A percentile compares a stretch with the other conserved stretches of the same genome.
Conservation (phyloP, 37 sponge, comb jelly and placozoan genomes). For the Bolinopsis microptera region DNA sequence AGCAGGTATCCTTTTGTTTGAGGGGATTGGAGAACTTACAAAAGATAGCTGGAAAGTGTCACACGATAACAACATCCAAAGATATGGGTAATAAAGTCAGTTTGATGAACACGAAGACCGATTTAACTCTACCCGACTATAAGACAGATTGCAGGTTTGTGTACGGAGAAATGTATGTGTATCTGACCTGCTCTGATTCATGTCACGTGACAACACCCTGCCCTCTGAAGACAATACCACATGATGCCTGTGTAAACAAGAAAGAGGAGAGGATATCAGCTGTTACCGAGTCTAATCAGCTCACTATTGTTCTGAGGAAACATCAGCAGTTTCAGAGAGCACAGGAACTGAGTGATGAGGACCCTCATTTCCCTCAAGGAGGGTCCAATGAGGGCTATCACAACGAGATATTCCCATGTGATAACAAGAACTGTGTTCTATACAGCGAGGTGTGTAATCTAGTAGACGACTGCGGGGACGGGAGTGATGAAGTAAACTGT, state of each 20-base stretch:
- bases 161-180: background rate
- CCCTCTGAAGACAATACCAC: background rate
- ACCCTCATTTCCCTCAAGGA: too few species aligned
- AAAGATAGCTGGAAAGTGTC: background rate
- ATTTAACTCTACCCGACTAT: background rate
- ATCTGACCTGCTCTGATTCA: background rate
- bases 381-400: too few species aligned
- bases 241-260: background rate
- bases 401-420: background rate
- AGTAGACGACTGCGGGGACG: background rate
- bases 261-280: background rate
- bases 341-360: too few species aligned
- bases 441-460: slow-evolving; percentile 3
- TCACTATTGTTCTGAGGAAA: background rate
- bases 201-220: background rate
- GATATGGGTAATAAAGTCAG: background rate
- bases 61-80: background rate
- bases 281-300: background rate
- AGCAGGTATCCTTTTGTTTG: background rate
- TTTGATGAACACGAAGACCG: background rate
- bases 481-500: background rate
- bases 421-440: slow-evolving; percentile 8
- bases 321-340: background rate
- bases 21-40: background rate
- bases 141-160: background rate